phyloP scores from a whole-genome alignment of 2,113 vertebrate species.

The Strigops habroptila region DNA sequence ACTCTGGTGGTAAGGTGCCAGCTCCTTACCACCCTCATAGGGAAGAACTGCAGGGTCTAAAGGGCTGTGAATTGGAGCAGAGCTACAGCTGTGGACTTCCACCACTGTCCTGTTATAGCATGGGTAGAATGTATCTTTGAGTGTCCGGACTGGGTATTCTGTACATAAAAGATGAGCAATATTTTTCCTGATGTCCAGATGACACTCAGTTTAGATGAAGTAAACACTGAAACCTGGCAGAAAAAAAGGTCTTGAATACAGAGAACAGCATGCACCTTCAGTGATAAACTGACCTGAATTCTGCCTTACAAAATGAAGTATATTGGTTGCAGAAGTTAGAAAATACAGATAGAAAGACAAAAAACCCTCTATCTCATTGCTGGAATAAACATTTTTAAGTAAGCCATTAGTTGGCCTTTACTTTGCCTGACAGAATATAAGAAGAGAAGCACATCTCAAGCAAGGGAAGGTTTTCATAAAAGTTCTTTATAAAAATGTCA shows the following conservation, averaged over 20 bases:
- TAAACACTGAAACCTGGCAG: not conserved
- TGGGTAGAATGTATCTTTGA: not conserved
- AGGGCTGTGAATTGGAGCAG: not conserved
- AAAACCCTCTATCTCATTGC: not conserved
- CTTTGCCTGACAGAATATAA: not conserved
- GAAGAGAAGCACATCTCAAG: not conserved
- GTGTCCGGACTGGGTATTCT: not conserved
- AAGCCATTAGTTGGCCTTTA: not conserved
- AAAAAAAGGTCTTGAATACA: not conserved
- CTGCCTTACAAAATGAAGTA: not conserved
- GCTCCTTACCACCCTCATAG: not conserved
- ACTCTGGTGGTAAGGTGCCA: not conserved
- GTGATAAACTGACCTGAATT: not conserved
- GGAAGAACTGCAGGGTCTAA: not conserved
- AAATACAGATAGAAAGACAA: not conserved
- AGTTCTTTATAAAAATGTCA: not conserved
- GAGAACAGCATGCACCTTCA: rapidly evolving
- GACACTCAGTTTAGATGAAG: not conserved
- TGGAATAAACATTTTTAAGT: not conserved
- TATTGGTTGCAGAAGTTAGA: rapidly evolving
- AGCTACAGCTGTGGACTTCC: not conserved
- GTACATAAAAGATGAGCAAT: not conserved
- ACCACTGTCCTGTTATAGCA: not conserved
- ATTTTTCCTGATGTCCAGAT: not conserved
- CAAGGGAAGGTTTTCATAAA: not conserved